These are phyloP conservation scores for Eublepharis macularius DNA, from an alignment of 2,113 vertebrate species.

Conservation along the genomic window DNA sequence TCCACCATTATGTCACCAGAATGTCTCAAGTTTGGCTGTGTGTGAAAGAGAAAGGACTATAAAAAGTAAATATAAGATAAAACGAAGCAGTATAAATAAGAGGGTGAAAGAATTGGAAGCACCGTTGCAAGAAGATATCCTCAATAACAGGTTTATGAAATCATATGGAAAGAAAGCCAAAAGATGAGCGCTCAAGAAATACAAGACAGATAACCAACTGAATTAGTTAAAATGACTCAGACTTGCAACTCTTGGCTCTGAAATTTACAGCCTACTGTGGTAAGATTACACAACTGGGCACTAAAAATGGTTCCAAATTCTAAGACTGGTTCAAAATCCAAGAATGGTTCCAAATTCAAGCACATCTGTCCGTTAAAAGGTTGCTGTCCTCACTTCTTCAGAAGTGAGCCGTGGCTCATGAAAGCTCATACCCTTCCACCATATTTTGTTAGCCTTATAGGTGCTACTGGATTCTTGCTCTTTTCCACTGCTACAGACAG, in stretches of 20 bases:
- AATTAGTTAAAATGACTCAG: neutral
- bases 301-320: too few species aligned
- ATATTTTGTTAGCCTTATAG: too few species aligned
- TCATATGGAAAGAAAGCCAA: neutral
- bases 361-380: fast-evolving
- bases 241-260: constrained; percentile 4
- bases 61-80: constrained; percentile 32
- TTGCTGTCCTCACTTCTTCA: neutral
- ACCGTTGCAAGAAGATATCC: constrained; percentile 28
- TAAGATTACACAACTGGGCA: fast-evolving
- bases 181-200: constrained; percentile 9
- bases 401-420: too few species aligned
- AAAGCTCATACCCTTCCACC: too few species aligned
- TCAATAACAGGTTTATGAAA: constrained; percentile 37
- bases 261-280: neutral
- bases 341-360: neutral
- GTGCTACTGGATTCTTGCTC: too few species aligned
- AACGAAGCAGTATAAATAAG: constrained; percentile 45
- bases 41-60: constrained; percentile 43
- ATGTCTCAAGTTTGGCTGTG: constrained; percentile 70
- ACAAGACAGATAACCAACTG: neutral
- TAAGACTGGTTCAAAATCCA: neutral
- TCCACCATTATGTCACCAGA: constrained; percentile 58
- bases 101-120: constrained; percentile 32
- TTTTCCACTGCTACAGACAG: too few species aligned